These are phyloP conservation scores for Lacerta bilineata DNA, from an alignment of 2,797 vertebrate genomes.

Conservation along the genomic window DNA sequence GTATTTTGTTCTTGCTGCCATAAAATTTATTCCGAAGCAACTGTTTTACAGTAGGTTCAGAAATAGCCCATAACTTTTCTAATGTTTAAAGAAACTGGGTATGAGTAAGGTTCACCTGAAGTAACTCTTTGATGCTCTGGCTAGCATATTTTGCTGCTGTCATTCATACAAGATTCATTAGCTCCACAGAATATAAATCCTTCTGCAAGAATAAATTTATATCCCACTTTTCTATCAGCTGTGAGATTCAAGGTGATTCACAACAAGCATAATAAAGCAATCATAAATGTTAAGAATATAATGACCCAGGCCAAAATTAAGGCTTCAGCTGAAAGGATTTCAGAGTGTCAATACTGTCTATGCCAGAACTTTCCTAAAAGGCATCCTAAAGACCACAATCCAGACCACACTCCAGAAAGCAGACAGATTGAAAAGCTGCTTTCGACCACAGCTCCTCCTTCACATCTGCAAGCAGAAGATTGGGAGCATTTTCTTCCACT, in stretches of 20 bases:
- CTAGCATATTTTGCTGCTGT: not conserved
- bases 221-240: not conserved
- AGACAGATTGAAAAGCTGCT: not conserved
- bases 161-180: not conserved
- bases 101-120: not conserved
- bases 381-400: not conserved
- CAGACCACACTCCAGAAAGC: not conserved
- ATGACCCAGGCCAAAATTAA: not conserved
- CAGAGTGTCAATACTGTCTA: not conserved
- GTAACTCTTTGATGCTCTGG: not conserved
- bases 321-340: not conserved
- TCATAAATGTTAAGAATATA: not conserved
- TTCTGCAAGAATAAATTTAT: not conserved
- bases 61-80: not conserved
- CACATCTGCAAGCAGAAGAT: not conserved
- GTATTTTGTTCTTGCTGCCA: not conserved
- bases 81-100: not conserved
- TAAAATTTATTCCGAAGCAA: not conserved
- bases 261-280: not conserved
- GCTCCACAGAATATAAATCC: not conserved
- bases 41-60: not conserved
- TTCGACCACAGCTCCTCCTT: not conserved
- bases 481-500: not conserved
- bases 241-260: not conserved
- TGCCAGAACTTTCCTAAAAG: not conserved